These are phyloP conservation scores for Nicator chloris DNA, from an alignment of 2,113 vertebrate genomes.

Conservation along the genomic window DNA sequence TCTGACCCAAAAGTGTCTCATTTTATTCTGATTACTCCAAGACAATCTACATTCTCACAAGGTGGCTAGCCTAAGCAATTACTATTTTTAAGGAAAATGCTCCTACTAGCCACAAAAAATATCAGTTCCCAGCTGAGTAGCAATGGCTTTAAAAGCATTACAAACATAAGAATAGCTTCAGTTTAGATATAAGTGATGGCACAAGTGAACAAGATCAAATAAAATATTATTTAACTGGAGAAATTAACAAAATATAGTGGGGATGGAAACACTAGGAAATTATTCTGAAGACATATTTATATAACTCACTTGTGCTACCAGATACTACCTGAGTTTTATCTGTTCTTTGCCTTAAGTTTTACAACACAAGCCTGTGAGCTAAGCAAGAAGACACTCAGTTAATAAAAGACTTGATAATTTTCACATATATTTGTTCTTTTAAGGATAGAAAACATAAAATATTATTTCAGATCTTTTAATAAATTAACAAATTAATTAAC, in stretches of 20 bases:
- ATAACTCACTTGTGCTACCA: neutral
- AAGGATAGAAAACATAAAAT: neutral
- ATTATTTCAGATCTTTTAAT: neutral
- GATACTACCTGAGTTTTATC: neutral
- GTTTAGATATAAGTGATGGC: neutral
- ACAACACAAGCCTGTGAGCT: neutral
- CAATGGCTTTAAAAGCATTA: neutral
- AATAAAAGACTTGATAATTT: neutral
- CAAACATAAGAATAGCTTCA: neutral
- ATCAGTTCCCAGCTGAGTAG: fast-evolving
- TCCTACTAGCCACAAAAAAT: neutral
- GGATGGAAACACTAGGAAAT: neutral
- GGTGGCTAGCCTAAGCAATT: neutral
- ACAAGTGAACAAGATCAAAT: fast-evolving
- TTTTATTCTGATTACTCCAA: neutral
- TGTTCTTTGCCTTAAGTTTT: neutral
- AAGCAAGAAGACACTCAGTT: neutral
- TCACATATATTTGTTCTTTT: neutral
- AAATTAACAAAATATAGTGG: neutral
- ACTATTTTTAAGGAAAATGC: neutral
- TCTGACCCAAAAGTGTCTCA: neutral
- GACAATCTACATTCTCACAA: neutral
- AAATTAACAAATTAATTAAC: neutral
- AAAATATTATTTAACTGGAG: no score
- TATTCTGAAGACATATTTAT: neutral